Evolutionary conservation across 2,797 vertebrate species (phyloP).

Genomic region (Craterocephalus amniculus): DNA sequence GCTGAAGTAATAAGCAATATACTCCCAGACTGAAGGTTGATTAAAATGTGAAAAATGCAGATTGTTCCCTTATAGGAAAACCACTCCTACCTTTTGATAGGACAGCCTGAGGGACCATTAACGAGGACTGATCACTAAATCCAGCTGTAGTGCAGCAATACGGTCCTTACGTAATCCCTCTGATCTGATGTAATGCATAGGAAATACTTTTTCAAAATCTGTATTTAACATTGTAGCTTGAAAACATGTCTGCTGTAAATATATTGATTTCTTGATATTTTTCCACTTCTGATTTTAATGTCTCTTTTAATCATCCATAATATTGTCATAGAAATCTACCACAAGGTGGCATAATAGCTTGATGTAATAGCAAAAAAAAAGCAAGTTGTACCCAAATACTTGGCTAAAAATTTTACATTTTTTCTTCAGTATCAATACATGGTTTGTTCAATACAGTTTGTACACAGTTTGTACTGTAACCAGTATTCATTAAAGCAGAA

Average conservation of each 20-base stretch:
- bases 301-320: neutral
- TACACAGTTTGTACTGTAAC: conserved; percentile 86
- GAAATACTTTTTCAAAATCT: neutral
- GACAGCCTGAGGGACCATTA: conserved; percentile 1
- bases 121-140: neutral
- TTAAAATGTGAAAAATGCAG: neutral
- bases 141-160: neutral
- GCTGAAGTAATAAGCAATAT: neutral
- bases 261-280: neutral
- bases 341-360: conserved; percentile 43
- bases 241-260: neutral
- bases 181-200: neutral
- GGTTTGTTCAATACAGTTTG: conserved; percentile 80
- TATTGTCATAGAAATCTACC: conserved; percentile 6
- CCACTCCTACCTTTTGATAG: neutral
- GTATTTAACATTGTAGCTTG: conserved; percentile 7
- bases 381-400: conserved; percentile 79
- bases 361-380: neutral
- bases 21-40: neutral
- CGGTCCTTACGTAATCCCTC: neutral
- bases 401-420: conserved; percentile 82
- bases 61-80: neutral
- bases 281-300: conserved; percentile 26
- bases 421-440: conserved; percentile 77
- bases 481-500: conserved; percentile 81